Evolutionary conservation across 2,888 invertebrate genomes (phyloP), one percentile per base, ranked within the genome.

Genomic region (Hermaeophaga mercurialis): DNA sequence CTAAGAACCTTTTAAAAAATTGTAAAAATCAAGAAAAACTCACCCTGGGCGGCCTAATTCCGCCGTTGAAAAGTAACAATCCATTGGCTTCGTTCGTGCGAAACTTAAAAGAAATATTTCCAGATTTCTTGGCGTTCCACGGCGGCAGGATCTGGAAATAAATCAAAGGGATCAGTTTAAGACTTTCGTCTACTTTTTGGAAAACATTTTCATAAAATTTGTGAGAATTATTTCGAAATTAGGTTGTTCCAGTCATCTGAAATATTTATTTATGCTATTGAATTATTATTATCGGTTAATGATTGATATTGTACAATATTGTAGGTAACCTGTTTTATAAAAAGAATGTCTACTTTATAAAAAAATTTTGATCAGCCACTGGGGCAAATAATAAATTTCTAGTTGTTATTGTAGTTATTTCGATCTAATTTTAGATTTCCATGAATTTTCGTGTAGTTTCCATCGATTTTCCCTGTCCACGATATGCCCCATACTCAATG

Each of bases 21-120:
- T 28, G 34, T n/a, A 24, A 43, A 19, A 33, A 9, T 9, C n/a
- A 4, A 19, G 26, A 44, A 38, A 61, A 48, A 84, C 85, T 88
- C 79, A 89, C 88, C 80, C 86, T 83, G 67, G 88, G 88, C 71
- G 87, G 86, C 72, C 87, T 84, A 54, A 86, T 84, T 72, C 93
- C 94, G 71, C 90, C 90, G 77, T 94, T 95, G 83, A 94, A 92
- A 74, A 97, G 86, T 52, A 98, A 86, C 65, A 98, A 83, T 17
- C 97, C 97, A 73, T 96, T 94, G 5, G 93, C 90, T 78, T 97
- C 96, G 75, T 91, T 94, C 39, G 97, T 97, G 60, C 96, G 87
- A 74, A 98, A 94, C 80, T 96, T 94, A 80, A 96, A 93, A 36
- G 93, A 90, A 72, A 96, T 89, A 19, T 90, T 91, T 58, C 95